These are phyloP conservation scores for Spinibarbus caldwelli DNA, from an alignment of 2,797 vertebrate genomes.

Conservation along the genomic window DNA sequence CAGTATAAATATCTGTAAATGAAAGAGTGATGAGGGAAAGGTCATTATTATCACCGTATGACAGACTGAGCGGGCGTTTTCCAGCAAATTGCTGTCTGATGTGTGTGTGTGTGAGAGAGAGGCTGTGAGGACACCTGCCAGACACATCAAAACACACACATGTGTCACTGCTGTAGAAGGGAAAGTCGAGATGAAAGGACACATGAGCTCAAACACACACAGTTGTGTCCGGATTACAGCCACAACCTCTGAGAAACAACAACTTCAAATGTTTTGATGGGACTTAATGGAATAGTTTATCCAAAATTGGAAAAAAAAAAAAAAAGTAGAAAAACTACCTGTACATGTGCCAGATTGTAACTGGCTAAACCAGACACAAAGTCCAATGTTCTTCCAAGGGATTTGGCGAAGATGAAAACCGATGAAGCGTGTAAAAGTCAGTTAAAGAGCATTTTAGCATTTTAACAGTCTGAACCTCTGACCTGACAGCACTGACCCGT, in stretches of 20 bases:
- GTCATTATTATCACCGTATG: not conserved
- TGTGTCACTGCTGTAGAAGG: constrained; percentile 7
- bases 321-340: not conserved
- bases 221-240: not conserved
- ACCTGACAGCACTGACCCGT: not conserved
- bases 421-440: constrained; percentile 23
- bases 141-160: constrained; percentile 17
- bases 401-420: constrained; percentile 11
- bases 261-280: not conserved
- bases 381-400: constrained; percentile 6
- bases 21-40: constrained; percentile 31
- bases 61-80: not conserved
- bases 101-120: not conserved
- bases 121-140: not conserved
- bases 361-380: not conserved
- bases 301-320: not conserved
- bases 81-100: not conserved
- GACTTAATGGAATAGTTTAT: not conserved
- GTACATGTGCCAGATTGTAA: not conserved
- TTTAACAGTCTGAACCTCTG: constrained; percentile 19
- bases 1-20: constrained; percentile 21
- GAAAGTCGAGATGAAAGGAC: constrained; percentile 17
- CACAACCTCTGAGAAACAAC: not conserved
- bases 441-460: constrained; percentile 25
- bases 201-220: constrained; percentile 31